phyloP scores from a whole-genome alignment of 2,113 vertebrate species.

The Sinocyclocheilus anshuiensis region DNA sequence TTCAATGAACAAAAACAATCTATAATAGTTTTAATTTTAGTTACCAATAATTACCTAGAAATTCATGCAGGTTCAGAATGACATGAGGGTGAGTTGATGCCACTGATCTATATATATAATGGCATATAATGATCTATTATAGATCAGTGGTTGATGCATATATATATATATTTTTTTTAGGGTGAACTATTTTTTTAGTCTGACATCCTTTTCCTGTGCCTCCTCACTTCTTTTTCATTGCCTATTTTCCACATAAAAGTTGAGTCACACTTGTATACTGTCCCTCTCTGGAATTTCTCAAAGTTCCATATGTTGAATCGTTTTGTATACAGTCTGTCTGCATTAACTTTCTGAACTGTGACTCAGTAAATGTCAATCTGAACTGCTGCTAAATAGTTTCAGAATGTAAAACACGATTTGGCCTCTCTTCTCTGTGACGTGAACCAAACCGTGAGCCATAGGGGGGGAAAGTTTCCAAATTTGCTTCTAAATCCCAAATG shows the following conservation, averaged over 20 bases:
- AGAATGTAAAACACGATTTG: background rate
- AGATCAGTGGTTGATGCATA: too few species aligned
- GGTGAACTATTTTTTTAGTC: background rate
- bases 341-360: background rate
- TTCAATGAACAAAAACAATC: background rate
- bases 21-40: background rate
- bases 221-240: background rate
- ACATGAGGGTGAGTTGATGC: too few species aligned
- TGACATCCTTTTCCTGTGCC: background rate
- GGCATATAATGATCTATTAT: too few species aligned
- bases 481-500: constrained; percentile 23
- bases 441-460: background rate
- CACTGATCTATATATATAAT: too few species aligned
- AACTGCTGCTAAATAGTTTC: background rate
- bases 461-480: background rate
- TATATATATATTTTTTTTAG: background rate
- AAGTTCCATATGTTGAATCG: background rate
- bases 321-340: background rate
- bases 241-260: background rate
- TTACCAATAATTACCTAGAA: background rate
- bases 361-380: background rate
- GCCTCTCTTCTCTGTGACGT: background rate
- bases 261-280: background rate
- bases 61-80: background rate
- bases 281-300: background rate